These are phyloP conservation scores for Scolanthus callimorphus DNA, from an alignment of 92 coral and sea anemone species.

Conservation along the genomic window DNA sequence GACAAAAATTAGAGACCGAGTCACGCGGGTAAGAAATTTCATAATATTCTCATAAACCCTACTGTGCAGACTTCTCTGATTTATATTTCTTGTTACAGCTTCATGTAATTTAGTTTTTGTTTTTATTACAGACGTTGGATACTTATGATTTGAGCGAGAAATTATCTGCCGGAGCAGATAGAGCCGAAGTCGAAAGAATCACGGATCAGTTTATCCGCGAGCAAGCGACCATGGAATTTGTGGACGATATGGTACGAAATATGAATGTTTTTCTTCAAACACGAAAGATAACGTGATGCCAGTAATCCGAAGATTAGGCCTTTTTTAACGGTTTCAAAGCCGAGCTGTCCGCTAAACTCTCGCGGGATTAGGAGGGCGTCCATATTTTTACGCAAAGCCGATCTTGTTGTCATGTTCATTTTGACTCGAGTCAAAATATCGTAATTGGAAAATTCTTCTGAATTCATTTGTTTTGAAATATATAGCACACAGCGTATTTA, in stretches of 20 bases:
- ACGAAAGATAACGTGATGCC: background rate
- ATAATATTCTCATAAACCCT: background rate
- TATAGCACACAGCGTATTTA: too few relatives aligned
- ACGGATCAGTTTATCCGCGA: slow-evolving; percentile 83
- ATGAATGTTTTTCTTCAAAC: background rate
- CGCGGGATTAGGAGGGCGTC: slow-evolving; percentile 34
- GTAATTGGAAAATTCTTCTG: too few relatives aligned
- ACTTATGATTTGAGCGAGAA: slow-evolving; percentile 92
- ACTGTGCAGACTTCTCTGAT: background rate
- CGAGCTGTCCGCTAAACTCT: slow-evolving; percentile 1
- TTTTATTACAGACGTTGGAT: slow-evolving; percentile 68
- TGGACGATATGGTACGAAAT: slow-evolving; percentile 83
- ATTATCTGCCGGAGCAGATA: slow-evolving; percentile 54
- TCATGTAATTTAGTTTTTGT: background rate
- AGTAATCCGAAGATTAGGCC: slow-evolving; percentile 18
- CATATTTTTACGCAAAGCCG: slow-evolving; percentile 15
- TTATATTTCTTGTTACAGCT: too few relatives aligned
- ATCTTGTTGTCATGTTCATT: too few relatives aligned
- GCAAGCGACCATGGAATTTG: slow-evolving; percentile 92
- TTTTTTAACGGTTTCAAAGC: background rate
- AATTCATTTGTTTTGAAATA: too few relatives aligned
- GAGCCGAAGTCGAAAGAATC: slow-evolving; percentile 72
- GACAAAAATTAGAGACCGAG: slow-evolving; percentile 73
- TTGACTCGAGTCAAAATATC: too few relatives aligned
- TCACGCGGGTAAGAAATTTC: slow-evolving; percentile 55